Base-by-base conservation (phyloP, 2,797 vertebrate genomes). In the Mastacembelus armatus region DNA sequence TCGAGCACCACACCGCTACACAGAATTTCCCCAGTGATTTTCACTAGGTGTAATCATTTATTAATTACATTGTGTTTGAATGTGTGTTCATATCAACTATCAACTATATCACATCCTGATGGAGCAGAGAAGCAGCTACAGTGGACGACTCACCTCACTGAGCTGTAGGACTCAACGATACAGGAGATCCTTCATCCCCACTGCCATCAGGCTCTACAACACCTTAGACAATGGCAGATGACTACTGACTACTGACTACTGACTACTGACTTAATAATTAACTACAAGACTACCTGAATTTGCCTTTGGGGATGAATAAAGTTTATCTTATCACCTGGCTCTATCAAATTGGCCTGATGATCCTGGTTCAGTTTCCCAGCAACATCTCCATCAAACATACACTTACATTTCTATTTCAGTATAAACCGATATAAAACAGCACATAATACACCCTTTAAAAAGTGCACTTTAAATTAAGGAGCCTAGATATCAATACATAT, bases 241-340 rank as follows among this genome's bases (percentile, higher is more conserved):
- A n/a, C n/a, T n/a, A n/a, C n/a, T n/a, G n/a, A n/a, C n/a, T n/a
- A n/a, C n/a, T n/a, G n/a, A n/a, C n/a, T n/a, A n/a, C n/a, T n/a
- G n/a, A n/a, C n/a, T n/a, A n/a, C n/a, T n/a, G n/a, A n/a, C n/a
- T n/a, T n/a, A n/a, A n/a, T n/a, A n/a, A n/a, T n/a, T n/a, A n/a
- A n/a, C n/a, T n/a, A n/a, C n/a, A n/a, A n/a, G n/a, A n/a, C n/a
- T n/a, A n/a, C n/a, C n/a, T n/a, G n/a, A n/a, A n/a, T n/a, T n/a
- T n/a, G n/a, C n/a, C n/a, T n/a, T n/a, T n/a, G n/a, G n/a, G n/a
- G n/a, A n/a, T n/a, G n/a, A n/a, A n/a, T n/a, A n/a, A n/a, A n/a
- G n/a, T n/a, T n/a, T n/a, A n/a, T n/a, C n/a, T n/a, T n/a, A n/a
- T 77, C 74, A 76, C 72, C 77, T 84, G 57, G 36, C 24, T 66